Evolutionary conservation across 2,797 vertebrate genomes (phyloP), one percentile per base, ranked within the genome.

Genomic region (Clangula hyemalis): DNA sequence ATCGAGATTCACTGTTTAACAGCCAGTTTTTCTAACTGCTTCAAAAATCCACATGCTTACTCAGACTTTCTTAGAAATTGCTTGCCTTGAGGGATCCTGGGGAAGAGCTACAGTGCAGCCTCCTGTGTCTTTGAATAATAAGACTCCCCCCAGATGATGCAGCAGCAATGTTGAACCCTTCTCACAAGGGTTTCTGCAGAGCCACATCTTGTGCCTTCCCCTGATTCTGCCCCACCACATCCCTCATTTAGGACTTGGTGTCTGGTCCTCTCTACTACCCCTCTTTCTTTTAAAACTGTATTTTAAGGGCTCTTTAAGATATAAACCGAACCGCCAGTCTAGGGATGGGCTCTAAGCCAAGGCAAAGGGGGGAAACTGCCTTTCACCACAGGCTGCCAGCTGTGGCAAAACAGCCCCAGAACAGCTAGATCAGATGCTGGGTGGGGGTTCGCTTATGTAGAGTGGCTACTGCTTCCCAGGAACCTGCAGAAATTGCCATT

Each of bases 11-110:
- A 34, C 75, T 72, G 11, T 88, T 89, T 58, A 16, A 32, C 39
- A 85, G 86, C 47, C 62, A 45, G 53, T 10, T 93, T 88, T 76
- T 57, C 53, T 77, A 68, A 85, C 84, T 58, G 65, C 69, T 87
- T 93, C 54, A 95, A 62, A 92, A 94, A 78, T 86, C 82, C 90
- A 84, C 6, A 0, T 64, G 87, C 73, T 88, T 91, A 87, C 72
- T 95, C 76, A 94, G 70, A 74, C 66, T 74, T 85, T 39, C 2
- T 27, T 84, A 83, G 91, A 96, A 96, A 94, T 88, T 90, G 43
- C 49, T 82, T 93, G 68, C 89, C 95, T 68, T 0, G 0, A 84
- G 91, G 87, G 74, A 64, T 88, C 18, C 39, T 22, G 60, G 43
- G 41, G 39, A 76, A 86, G 56, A 69, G 47, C 30, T 84, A 47